Percentiles rank a stretch among this genome's conserved stretches.
Conservation (phyloP, 2,113 vertebrate species). For the Xiphias gladius region DNA sequence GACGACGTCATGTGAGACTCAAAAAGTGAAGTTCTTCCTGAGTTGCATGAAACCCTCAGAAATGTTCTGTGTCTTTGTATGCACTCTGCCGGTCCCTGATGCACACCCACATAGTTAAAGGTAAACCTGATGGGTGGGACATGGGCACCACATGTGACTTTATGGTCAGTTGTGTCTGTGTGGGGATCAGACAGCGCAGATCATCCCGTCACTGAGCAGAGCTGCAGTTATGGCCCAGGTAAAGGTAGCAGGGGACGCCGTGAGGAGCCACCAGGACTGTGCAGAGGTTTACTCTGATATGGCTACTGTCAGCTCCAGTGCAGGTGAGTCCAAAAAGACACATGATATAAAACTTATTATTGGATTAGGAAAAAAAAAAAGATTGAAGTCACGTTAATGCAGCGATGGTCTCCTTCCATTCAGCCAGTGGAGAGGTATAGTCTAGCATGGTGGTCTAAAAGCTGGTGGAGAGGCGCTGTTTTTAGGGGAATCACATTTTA, state of each 20-base stretch:
- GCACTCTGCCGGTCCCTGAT: not conserved
- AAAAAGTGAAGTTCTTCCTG: too few relatives aligned
- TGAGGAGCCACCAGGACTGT: slow-evolving; percentile 73
- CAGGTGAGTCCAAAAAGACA: slow-evolving; percentile 74
- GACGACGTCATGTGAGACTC: too few relatives aligned
- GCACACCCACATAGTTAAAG: slow-evolving; percentile 19
- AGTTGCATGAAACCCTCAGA: not conserved
- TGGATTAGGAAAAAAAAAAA: not conserved
- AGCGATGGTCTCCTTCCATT: not conserved
- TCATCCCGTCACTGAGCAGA: slow-evolving; percentile 31
- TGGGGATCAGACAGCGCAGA: slow-evolving; percentile 9
- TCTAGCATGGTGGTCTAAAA: not conserved
- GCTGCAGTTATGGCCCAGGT: slow-evolving; percentile 70
- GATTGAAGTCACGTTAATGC: not conserved
- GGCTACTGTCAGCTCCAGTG: slow-evolving; percentile 83
- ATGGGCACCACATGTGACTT: slow-evolving; percentile 56
- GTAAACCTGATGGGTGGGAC: slow-evolving; percentile 64
- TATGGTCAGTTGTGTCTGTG: slow-evolving; percentile 30
- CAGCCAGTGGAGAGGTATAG: not conserved
- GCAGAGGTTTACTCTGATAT: slow-evolving; percentile 81
- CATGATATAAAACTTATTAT: not conserved
- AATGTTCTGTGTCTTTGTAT: not conserved
- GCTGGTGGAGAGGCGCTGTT: not conserved
- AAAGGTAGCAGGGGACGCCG: slow-evolving; percentile 62
- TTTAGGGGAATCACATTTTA: not conserved